Conservation (phyloP, 2,888 invertebrate species). For the Crocallis elinguaria region DNA sequence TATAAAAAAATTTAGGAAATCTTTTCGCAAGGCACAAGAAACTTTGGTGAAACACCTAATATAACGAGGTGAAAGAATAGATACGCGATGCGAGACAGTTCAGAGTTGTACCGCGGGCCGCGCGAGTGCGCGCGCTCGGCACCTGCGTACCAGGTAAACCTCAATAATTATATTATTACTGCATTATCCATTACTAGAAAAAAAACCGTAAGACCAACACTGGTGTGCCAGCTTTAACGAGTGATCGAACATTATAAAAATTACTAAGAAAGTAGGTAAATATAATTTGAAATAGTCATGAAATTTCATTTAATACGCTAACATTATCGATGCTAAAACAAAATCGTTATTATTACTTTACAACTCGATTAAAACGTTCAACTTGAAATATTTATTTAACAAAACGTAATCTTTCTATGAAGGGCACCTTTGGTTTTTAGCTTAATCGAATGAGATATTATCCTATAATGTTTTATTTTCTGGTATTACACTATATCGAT, state of each 20-base stretch:
- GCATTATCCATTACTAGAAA: slow-evolving; percentile 52
- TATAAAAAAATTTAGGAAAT: slow-evolving; percentile 55
- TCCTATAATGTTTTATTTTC: slow-evolving; percentile 82
- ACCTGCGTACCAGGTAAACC: slow-evolving; percentile 45
- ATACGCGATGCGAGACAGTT: slow-evolving; percentile 51
- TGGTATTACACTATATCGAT: slow-evolving; percentile 77
- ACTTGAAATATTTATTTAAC: slow-evolving; percentile 83
- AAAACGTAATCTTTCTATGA: slow-evolving; percentile 86
- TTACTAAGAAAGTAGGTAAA: slow-evolving; percentile 83
- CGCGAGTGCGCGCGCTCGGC: slow-evolving; percentile 34
- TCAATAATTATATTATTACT: slow-evolving; percentile 1
- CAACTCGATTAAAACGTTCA: slow-evolving; percentile 82
- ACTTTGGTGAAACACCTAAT: slow-evolving; percentile 63
- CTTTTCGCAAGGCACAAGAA: slow-evolving; percentile 79
- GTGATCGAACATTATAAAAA: slow-evolving; percentile 80
- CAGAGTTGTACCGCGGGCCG: slow-evolving; percentile 46
- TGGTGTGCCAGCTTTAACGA: slow-evolving; percentile 84
- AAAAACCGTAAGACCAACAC: slow-evolving; percentile 78
- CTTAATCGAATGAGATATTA: slow-evolving; percentile 87
- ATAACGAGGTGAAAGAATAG: slow-evolving; percentile 40
- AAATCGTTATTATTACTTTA: slow-evolving; percentile 79
- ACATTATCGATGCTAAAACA: slow-evolving; percentile 82
- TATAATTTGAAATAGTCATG: slow-evolving; percentile 84
- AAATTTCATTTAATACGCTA: slow-evolving; percentile 81
- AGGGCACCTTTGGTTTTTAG: slow-evolving; percentile 95